These are phyloP conservation scores for Napeogenes sylphis DNA, from an alignment of 2,888 invertebrate species.

Conservation along the genomic window DNA sequence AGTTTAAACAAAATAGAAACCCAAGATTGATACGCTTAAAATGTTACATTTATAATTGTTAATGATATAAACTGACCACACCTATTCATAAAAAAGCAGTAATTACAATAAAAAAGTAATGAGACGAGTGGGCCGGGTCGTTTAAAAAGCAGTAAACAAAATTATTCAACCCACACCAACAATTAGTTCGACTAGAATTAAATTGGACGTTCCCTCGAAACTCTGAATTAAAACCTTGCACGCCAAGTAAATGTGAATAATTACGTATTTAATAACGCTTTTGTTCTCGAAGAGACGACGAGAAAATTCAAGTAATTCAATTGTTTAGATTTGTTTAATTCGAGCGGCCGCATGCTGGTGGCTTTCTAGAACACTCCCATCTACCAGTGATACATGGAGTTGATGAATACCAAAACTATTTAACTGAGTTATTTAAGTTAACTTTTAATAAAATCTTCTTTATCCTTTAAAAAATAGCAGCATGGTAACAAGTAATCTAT, in stretches of 20 bases:
- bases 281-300: conserved; percentile 70
- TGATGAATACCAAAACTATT: background rate
- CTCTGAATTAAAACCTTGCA: conserved; percentile 66
- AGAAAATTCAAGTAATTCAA: conserved; percentile 78
- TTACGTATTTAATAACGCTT: conserved; percentile 78
- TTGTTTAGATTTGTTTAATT: conserved; percentile 75
- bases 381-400: conserved; percentile 8
- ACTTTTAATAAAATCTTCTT: too few relatives aligned
- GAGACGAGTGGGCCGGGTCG: conserved; percentile 69
- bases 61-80: conserved; percentile 30
- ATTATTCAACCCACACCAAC: conserved; percentile 72
- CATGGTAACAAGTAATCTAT: too few relatives aligned
- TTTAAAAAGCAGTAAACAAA: conserved; percentile 76
- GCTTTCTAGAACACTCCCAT: conserved; percentile 39
- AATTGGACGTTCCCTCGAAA: conserved; percentile 66
- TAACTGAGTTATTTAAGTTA: background rate
- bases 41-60: conserved; percentile 6
- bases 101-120: conserved; percentile 38
- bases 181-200: conserved; percentile 77
- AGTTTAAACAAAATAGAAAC: background rate
- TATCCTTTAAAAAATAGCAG: too few relatives aligned
- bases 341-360: conserved; percentile 56
- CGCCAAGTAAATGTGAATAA: conserved; percentile 76
- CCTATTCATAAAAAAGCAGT: conserved; percentile 32
- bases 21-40: background rate